Conservation (phyloP, 2,888 invertebrate species). For the Cephus nigrinus region DNA sequence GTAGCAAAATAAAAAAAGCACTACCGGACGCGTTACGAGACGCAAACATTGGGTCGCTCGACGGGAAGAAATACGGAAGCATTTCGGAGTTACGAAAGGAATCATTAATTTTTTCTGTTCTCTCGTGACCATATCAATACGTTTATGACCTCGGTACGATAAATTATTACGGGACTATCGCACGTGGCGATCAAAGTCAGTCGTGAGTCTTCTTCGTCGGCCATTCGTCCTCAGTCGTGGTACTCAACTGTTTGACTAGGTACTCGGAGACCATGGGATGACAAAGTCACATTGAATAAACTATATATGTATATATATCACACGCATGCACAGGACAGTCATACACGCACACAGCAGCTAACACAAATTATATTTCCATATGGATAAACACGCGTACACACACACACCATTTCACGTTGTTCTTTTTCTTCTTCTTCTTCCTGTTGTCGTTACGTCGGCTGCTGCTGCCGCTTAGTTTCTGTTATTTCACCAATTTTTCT, state of each 20-base stretch:
- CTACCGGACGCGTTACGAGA: background rate
- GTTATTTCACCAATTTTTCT: constrained; percentile 14
- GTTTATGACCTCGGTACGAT: background rate
- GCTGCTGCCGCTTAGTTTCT: constrained; percentile 17
- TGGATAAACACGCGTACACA: background rate
- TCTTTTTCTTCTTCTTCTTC: background rate
- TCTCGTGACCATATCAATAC: background rate
- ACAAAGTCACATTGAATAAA: background rate
- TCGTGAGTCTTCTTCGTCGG: background rate
- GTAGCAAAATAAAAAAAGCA: background rate
- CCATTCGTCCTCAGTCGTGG: background rate
- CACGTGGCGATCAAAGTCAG: background rate
- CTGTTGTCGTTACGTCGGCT: constrained; percentile 5
- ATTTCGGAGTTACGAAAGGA: background rate
- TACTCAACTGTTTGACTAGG: background rate
- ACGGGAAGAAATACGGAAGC: background rate
- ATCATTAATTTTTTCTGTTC: background rate
- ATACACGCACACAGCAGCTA: background rate
- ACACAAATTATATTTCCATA: background rate
- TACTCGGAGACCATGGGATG: background rate
- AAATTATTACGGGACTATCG: background rate
- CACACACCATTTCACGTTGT: background rate
- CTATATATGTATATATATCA: background rate
- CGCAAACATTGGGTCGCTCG: background rate
- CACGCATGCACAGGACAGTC: background rate